phyloP scores from a whole-genome alignment of 1,140 invertebrate genomes.

The Micrasema longulum region DNA sequence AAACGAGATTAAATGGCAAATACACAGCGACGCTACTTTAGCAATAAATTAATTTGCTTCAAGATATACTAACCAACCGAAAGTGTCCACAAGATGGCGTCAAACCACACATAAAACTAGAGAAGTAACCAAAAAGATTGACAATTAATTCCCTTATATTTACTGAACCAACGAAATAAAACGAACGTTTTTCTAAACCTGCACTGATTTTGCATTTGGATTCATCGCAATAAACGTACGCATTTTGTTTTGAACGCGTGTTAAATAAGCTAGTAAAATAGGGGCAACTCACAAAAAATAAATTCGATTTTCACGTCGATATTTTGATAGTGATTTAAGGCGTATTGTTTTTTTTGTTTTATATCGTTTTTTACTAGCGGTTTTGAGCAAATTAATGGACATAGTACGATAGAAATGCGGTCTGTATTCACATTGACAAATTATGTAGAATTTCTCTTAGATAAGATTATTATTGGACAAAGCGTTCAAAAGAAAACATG shows the following conservation, averaged over 20 bases:
- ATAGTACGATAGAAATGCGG: conserved; percentile 24
- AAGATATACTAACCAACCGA: conserved; percentile 38
- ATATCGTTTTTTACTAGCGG: not conserved
- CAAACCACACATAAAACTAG: not conserved
- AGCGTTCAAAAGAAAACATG: conserved; percentile 27
- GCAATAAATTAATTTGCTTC: conserved; percentile 51
- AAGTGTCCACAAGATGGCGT: not conserved
- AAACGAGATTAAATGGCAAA: conserved; percentile 50
- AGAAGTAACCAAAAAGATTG: not conserved
- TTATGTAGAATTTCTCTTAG: conserved; percentile 47
- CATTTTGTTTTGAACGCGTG: not conserved
- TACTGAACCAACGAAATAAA: not conserved
- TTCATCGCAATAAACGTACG: conserved; percentile 11
- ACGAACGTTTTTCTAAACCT: not conserved
- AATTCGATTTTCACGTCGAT: not conserved
- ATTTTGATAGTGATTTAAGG: no score
- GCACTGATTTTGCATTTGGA: conserved; percentile 20
- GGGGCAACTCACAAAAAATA: not conserved
- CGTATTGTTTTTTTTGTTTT: not conserved
- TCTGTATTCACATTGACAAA: conserved; percentile 53
- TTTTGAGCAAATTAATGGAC: conserved; percentile 16
- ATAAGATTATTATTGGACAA: conserved; percentile 35
- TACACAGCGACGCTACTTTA: conserved; percentile 33
- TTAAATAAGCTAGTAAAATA: not conserved
- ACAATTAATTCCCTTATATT: no score